Percentiles rank a stretch among this genome's conserved stretches.
These are phyloP conservation scores for Lerista edwardsae DNA, from an alignment of 2,797 vertebrate species.

Conservation along the genomic window DNA sequence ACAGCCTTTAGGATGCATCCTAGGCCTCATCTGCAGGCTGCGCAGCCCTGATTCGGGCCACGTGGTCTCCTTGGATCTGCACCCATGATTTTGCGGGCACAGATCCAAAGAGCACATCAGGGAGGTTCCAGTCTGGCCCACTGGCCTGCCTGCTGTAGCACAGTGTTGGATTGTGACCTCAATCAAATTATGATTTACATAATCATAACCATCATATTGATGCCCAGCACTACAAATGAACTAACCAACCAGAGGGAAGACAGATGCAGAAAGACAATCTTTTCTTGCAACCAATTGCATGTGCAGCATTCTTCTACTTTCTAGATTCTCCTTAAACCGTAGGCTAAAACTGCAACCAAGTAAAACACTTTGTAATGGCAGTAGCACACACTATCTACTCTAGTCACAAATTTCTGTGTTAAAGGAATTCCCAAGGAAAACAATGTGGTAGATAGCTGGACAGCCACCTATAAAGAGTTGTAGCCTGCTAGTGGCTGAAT, in stretches of 20 bases:
- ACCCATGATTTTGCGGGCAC: too few species aligned
- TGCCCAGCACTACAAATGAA: not conserved
- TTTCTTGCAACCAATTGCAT: not conserved
- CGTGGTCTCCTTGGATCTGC: too few species aligned
- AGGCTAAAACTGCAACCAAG: not conserved
- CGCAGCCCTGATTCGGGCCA: too few species aligned
- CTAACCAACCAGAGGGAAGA: not conserved
- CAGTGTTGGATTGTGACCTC: too few species aligned
- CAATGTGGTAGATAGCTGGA: not conserved
- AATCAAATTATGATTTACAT: not conserved
- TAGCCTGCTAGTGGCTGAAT: not conserved
- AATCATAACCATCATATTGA: not conserved
- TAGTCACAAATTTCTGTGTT: not conserved
- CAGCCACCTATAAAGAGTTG: not conserved
- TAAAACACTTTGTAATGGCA: not conserved
- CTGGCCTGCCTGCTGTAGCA: too few species aligned
- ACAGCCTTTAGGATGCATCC: too few species aligned
- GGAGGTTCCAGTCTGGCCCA: too few species aligned
- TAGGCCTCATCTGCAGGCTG: too few species aligned
- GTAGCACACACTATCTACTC: not conserved
- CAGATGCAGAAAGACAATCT: not conserved
- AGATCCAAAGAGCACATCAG: too few species aligned
- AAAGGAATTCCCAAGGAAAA: not conserved
- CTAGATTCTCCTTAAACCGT: not conserved
- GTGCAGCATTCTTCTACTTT: not conserved